Evolutionary conservation across 1,140 invertebrate species (phyloP).

Genomic region (Dolichoris vasculosae): DNA sequence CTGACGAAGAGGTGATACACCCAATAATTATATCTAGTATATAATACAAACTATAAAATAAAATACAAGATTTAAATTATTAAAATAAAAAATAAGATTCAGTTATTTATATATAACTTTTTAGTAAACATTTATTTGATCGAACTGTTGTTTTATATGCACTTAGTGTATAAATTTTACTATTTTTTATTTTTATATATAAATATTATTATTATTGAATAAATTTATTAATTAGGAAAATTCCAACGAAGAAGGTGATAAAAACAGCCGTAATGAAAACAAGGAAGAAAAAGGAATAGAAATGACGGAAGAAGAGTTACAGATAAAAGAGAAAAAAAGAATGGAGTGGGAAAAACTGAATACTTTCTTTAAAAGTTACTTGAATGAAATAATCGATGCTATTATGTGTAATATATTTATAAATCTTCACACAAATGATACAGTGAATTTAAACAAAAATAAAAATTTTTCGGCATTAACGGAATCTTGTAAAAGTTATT

Average conservation of each 20-base stretch:
- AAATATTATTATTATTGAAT: background rate
- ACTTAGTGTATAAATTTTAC: too few relatives aligned
- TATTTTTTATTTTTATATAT: too few relatives aligned
- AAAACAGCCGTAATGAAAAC: conserved; percentile 29
- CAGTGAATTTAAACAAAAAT: conserved; percentile 68
- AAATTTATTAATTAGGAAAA: conserved; percentile 24
- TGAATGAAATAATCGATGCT: conserved; percentile 62
- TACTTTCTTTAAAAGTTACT: conserved; percentile 54
- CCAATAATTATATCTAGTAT: background rate
- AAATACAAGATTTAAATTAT: too few relatives aligned
- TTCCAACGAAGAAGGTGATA: conserved; percentile 13
- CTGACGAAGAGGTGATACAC: conserved; percentile 27
- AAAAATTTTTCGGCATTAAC: background rate
- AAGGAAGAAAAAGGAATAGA: conserved; percentile 8
- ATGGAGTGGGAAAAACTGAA: conserved; percentile 16
- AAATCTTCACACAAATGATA: conserved; percentile 80
- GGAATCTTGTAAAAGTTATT: conserved; percentile 61
- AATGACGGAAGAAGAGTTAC: conserved; percentile 26
- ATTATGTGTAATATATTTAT: conserved; percentile 77
- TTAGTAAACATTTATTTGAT: too few relatives aligned
- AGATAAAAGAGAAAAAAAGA: conserved; percentile 1
- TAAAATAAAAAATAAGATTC: too few relatives aligned
- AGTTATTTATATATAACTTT: too few relatives aligned
- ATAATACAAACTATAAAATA: too few relatives aligned
- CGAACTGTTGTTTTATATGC: too few relatives aligned